phyloP scores from a whole-genome alignment of 2,797 vertebrate genomes.

The Linurgus olivaceus region DNA sequence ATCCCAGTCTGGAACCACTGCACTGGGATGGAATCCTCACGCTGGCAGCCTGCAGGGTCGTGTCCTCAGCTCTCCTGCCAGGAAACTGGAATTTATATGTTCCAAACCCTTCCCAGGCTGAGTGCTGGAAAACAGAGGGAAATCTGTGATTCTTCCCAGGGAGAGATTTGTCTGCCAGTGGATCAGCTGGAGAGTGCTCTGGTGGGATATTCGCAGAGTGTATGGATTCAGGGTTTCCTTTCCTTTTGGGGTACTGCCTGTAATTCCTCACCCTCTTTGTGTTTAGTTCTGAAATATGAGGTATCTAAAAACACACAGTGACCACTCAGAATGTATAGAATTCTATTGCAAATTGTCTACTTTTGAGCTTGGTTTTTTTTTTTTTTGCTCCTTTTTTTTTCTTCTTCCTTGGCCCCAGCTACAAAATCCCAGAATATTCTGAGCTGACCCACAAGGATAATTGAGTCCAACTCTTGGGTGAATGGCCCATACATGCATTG shows the following conservation, averaged over 20 bases:
- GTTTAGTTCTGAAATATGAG: not conserved
- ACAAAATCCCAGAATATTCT: not conserved
- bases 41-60: not conserved
- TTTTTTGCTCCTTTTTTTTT: not conserved
- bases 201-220: not conserved
- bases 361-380: not conserved
- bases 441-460: not conserved
- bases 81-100: not conserved
- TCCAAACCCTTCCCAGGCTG: not conserved
- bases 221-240: not conserved
- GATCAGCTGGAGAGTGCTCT: not conserved
- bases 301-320: not conserved
- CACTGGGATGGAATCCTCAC: slow-evolving; percentile 24
- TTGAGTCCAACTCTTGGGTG: not conserved
- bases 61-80: not conserved
- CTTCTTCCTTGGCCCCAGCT: not conserved
- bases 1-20: slow-evolving; percentile 13
- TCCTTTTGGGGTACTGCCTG: not conserved
- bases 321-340: not conserved
- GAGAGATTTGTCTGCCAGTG: not conserved
- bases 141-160: not conserved
- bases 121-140: not conserved
- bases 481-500: not conserved
- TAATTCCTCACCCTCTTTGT: not conserved
- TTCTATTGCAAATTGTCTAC: not conserved